Evolutionary conservation across 2,113 vertebrate species (phyloP).

Genomic region (Neotoma lepida): DNA sequence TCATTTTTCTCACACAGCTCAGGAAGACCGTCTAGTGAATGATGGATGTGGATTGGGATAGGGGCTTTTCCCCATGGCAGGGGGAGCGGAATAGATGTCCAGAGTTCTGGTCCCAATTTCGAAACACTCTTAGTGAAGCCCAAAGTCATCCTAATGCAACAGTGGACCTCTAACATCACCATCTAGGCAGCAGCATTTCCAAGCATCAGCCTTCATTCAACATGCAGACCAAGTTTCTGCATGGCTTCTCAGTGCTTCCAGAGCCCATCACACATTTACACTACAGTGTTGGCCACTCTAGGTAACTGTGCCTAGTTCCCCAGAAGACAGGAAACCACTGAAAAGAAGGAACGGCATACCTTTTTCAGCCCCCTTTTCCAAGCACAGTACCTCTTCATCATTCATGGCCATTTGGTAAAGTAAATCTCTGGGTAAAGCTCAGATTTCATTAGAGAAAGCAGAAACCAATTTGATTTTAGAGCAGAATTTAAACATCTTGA

Average conservation of each 20-base stretch:
- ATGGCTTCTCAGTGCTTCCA: not conserved
- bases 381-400: not conserved
- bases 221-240: not conserved
- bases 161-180: not conserved
- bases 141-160: not conserved
- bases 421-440: not conserved
- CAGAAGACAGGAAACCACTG: not conserved
- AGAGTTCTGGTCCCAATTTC: constrained; percentile 34
- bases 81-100: not conserved
- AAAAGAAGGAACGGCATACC: constrained; percentile 8
- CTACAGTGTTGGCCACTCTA: not conserved
- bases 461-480: constrained; percentile 14
- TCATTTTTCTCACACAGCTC: not conserved
- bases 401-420: not conserved
- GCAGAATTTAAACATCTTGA: constrained; percentile 21
- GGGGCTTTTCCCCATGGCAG: not conserved
- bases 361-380: not conserved
- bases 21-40: not conserved
- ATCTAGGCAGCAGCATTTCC: not conserved
- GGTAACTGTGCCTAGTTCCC: not conserved
- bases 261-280: not conserved
- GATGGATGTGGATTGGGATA: not conserved
- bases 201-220: not conserved
- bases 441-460: constrained; percentile 41
- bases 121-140: constrained; percentile 33